These are phyloP conservation scores for Theodoxus fluviatilis DNA, from an alignment of 2,888 invertebrate genomes.

Conservation along the genomic window DNA sequence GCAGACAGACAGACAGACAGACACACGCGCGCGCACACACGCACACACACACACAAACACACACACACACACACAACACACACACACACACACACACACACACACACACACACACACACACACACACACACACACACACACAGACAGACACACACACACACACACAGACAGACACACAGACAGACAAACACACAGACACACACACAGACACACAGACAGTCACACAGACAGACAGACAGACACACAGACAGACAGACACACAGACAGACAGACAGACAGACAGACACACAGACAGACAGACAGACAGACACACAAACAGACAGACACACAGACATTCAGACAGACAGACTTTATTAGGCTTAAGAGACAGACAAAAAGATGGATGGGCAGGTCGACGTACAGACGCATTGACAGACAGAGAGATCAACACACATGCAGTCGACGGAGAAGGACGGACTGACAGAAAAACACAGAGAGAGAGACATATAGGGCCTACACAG, in stretches of 20 bases:
- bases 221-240: neutral
- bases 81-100: neutral
- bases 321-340: too few relatives aligned
- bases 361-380: too few relatives aligned
- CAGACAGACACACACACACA: neutral
- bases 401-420: too few relatives aligned
- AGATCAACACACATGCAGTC: too few relatives aligned
- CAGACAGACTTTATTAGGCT: too few relatives aligned
- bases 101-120: neutral
- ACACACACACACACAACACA: neutral
- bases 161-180: constrained; percentile 6
- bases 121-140: neutral
- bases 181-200: constrained; percentile 19
- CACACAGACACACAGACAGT: neutral
- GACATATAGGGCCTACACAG: too few relatives aligned
- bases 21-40: neutral
- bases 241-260: constrained; percentile 18
- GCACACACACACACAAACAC: neutral
- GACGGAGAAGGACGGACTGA: too few relatives aligned
- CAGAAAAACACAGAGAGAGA: too few relatives aligned
- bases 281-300: too few relatives aligned
- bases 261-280: too few relatives aligned
- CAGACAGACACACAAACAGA: too few relatives aligned
- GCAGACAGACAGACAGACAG: neutral
- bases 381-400: too few relatives aligned